These are phyloP conservation scores for Chelon auratus DNA, from an alignment of 2,797 vertebrate species.

Conservation along the genomic window DNA sequence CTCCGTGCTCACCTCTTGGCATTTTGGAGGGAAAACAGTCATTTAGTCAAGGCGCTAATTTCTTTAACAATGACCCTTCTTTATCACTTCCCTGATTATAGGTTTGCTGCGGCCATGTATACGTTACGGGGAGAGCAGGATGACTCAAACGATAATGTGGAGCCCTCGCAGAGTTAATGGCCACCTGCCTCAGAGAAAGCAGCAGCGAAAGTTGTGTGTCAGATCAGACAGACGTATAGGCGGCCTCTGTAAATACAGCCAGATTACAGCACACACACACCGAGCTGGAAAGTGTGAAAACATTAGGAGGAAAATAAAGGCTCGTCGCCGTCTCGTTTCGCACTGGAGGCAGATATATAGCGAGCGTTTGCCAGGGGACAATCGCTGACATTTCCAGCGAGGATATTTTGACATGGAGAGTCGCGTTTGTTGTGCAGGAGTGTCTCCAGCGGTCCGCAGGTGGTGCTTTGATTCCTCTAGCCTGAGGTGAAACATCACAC, in stretches of 20 bases:
- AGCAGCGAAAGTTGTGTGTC: slow-evolving; percentile 15
- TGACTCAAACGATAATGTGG: slow-evolving; percentile 50
- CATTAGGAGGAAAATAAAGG: slow-evolving; percentile 12
- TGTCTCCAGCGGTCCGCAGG: slow-evolving; percentile 52
- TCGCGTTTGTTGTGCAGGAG: slow-evolving; percentile 48
- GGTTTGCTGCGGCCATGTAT: slow-evolving; percentile 2
- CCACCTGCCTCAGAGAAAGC: slow-evolving; percentile 52
- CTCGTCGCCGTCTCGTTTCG: neutral
- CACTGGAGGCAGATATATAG: neutral
- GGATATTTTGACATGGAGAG: slow-evolving; percentile 49
- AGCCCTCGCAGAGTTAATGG: slow-evolving; percentile 62
- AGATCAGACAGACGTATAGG: neutral
- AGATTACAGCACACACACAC: neutral
- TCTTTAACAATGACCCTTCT: slow-evolving; percentile 50
- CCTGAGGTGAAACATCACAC: slow-evolving; percentile 66
- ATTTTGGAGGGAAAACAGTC: slow-evolving; percentile 62
- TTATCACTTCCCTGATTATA: slow-evolving; percentile 64
- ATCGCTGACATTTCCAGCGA: slow-evolving; percentile 55
- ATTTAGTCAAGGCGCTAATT: slow-evolving; percentile 63
- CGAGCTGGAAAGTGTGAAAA: slow-evolving; percentile 9
- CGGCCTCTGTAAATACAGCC: slow-evolving; percentile 18
- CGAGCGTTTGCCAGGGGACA: slow-evolving; percentile 8
- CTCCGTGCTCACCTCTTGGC: slow-evolving; percentile 34
- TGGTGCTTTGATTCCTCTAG: slow-evolving; percentile 68
- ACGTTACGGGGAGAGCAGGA: slow-evolving; percentile 25